A percentile compares a stretch with the other conserved stretches of the same genome.
These are phyloP conservation scores for Chaetogeoica ovagalla DNA, from an alignment of 2,888 invertebrate species.

Conservation along the genomic window DNA sequence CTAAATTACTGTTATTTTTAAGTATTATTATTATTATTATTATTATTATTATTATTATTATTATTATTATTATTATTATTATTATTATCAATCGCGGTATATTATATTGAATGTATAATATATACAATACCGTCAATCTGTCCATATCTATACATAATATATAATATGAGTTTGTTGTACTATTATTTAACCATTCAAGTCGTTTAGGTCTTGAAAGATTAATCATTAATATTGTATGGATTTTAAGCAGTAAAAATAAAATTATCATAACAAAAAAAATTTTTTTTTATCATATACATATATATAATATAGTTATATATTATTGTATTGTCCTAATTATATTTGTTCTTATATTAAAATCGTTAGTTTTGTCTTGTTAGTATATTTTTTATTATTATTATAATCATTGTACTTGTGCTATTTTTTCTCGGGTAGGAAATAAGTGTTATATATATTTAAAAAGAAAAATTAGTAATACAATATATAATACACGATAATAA, in stretches of 20 bases:
- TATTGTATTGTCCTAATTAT: neutral
- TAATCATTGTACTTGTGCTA: neutral
- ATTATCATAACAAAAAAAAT: neutral
- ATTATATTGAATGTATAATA: conserved; percentile 9
- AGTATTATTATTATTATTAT: conserved; percentile 5
- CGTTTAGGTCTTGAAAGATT: conserved; percentile 4
- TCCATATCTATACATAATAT: conserved; percentile 26
- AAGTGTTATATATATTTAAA: neutral
- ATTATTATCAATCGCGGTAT: neutral
- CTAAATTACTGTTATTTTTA: conserved; percentile 36
- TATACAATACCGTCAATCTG: conserved; percentile 6
- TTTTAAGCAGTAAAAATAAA: neutral
- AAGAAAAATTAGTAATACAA: neutral
- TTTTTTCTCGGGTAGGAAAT: conserved; percentile 16
- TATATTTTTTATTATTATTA: conserved; percentile 44
- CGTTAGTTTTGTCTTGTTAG: conserved; percentile 47
- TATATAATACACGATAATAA: neutral
- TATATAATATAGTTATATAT: conserved; percentile 22
- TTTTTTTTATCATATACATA: conserved; percentile 20
- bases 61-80: conserved; percentile 4
- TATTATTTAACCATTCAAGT: neutral
- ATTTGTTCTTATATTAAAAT: conserved; percentile 28
- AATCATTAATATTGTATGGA: conserved; percentile 2
- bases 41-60: conserved; percentile 17
- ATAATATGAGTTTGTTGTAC: conserved; percentile 10